Conservation (phyloP, 2,888 invertebrate genomes). For the Nyleta sp. region DNA sequence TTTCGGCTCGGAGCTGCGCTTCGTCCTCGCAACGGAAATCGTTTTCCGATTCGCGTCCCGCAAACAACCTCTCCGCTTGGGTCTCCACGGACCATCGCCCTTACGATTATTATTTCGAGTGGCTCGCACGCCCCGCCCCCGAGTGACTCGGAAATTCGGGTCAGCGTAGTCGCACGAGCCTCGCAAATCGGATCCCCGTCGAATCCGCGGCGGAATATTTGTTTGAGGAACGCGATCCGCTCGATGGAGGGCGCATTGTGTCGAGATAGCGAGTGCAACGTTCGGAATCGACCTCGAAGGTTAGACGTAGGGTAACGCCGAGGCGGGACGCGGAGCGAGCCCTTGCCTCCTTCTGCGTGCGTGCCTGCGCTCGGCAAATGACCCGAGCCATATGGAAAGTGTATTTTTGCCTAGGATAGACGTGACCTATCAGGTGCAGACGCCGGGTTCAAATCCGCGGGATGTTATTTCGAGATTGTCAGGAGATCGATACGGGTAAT, state of each 20-base stretch:
- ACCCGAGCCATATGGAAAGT: slow-evolving; percentile 54
- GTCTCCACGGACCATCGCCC: slow-evolving; percentile 2
- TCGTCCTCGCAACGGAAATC: slow-evolving; percentile 7
- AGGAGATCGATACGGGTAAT: slow-evolving; percentile 34
- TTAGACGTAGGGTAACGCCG: slow-evolving; percentile 52
- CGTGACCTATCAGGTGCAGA: slow-evolving; percentile 49
- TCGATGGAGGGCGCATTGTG: slow-evolving; percentile 58
- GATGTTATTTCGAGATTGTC: slow-evolving; percentile 43
- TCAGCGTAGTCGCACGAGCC: background rate
- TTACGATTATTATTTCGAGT: slow-evolving; percentile 24
- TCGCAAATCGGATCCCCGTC: slow-evolving; percentile 31
- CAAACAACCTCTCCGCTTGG: background rate
- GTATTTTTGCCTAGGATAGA: slow-evolving; percentile 34
- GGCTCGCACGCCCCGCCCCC: background rate
- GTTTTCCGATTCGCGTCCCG: slow-evolving; percentile 18
- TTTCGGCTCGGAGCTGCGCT: background rate
- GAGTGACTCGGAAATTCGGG: slow-evolving; percentile 17
- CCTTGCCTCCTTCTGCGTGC: slow-evolving; percentile 40
- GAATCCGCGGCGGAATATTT: slow-evolving; percentile 38
- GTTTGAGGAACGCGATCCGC: slow-evolving; percentile 53
- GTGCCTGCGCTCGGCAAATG: slow-evolving; percentile 46
- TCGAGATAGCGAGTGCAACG: slow-evolving; percentile 61
- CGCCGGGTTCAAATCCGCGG: slow-evolving; percentile 23
- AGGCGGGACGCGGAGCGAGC: slow-evolving; percentile 30
- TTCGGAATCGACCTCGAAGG: slow-evolving; percentile 65